Evolutionary conservation across 92 coral and sea anemone species (phyloP), one percentile per base, ranked within the genome.

Genomic region (Palythoa grandis): DNA sequence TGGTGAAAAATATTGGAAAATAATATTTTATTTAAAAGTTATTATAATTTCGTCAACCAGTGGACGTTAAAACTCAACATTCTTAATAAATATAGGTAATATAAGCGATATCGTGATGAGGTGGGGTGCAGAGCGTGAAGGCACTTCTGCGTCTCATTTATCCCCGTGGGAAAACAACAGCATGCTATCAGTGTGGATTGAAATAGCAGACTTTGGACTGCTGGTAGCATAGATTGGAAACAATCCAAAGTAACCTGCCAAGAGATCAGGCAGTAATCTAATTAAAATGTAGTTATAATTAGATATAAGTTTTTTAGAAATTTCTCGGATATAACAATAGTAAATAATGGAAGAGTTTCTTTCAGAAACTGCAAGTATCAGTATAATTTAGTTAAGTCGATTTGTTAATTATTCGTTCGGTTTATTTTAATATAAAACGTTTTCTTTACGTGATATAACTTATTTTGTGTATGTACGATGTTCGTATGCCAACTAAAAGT

Each of bases 21-120:
- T 65, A 39, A 69, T 69, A 37, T 80, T 80, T 25, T 80, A 80
- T 19, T 43, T 80, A 54, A 38, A 80, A 66, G 47, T 80, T 79
- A 79, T 63, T 22, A 79, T 79, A 17, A 80, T 80, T 67, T 66
- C 85, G 85, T 80, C 85, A 22, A 6, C 22, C 20, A 80, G 74
- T 35, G 58, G 85, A 80, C 85, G 85, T 70, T 80, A 80, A 80
- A 67, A 11, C 13, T 61, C 53, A 50, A 9, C 73, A 66, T 80
- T 65, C 40, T 7, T 50, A 80, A 20, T 65, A 43, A 12, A 22
- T 20, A 80, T 23, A 65, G 17, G 74, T 43, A 66, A 56, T 16
- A 20, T 73, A 22, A 50, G 3, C 63, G 5, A 5, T 69, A 69
- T 29, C 74, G 2, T 19, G 11, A 63, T n/a, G 11, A 19, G 24